phyloP scores from a whole-genome alignment of 2,888 invertebrate genomes.

The Polydrusus tereticollis region DNA sequence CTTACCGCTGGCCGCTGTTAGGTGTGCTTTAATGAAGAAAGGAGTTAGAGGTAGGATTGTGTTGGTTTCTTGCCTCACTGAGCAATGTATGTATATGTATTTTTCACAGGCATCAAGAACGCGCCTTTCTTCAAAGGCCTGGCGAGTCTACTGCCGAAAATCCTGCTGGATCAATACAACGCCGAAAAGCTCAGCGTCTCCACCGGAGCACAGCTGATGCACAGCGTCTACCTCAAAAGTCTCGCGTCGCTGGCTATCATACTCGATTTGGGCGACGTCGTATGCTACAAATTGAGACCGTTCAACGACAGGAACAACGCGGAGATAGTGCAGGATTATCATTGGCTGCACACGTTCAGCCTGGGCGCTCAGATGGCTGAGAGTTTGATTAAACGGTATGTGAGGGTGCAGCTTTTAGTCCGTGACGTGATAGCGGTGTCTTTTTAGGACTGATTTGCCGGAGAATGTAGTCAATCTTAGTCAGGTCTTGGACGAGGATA shows the following conservation, averaged over 20 bases:
- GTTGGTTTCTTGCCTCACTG: neutral
- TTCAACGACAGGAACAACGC: constrained; percentile 66
- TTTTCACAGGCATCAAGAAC: constrained; percentile 65
- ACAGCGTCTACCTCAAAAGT: constrained; percentile 73
- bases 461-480: constrained; percentile 61
- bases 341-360: constrained; percentile 72
- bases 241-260: constrained; percentile 70
- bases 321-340: constrained; percentile 67
- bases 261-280: constrained; percentile 69
- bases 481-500: constrained; percentile 55
- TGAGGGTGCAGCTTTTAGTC: too few species aligned
- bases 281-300: constrained; percentile 68
- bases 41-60: constrained; percentile 64
- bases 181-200: constrained; percentile 72
- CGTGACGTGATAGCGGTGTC: too few species aligned
- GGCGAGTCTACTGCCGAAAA: constrained; percentile 68
- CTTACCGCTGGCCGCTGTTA: constrained; percentile 68
- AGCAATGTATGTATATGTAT: neutral
- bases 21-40: constrained; percentile 68
- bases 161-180: constrained; percentile 70
- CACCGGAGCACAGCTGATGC: constrained; percentile 72
- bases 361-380: constrained; percentile 71
- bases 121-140: constrained; percentile 70
- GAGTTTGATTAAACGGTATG: constrained; percentile 67
- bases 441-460: constrained; percentile 64